These are phyloP conservation scores for Salticus scenicus DNA, from an alignment of 2,888 invertebrate genomes.

Conservation along the genomic window DNA sequence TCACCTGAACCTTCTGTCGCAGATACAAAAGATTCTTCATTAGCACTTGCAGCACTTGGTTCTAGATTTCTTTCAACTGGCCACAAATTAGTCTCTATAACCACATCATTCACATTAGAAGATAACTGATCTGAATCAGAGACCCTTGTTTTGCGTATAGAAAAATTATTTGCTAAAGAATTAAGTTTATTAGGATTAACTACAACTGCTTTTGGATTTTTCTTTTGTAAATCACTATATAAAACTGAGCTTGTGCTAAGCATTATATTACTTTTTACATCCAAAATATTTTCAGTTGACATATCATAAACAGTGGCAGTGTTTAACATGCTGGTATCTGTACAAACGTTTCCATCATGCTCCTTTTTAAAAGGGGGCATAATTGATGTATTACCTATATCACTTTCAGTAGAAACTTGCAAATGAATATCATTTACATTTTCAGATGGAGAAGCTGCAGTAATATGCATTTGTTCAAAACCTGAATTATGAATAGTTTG, in stretches of 20 bases:
- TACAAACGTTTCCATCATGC: not conserved
- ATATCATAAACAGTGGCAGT: not conserved
- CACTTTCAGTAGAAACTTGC: not conserved
- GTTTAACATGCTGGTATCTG: not conserved
- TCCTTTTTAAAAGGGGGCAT: not conserved
- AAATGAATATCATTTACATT: not conserved
- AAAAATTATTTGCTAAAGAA: not conserved
- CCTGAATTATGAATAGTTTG: not conserved
- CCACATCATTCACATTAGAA: constrained; percentile 5
- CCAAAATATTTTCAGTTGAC: not conserved
- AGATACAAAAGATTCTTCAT: not conserved
- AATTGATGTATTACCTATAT: not conserved
- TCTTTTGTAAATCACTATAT: not conserved
- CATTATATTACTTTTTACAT: not conserved
- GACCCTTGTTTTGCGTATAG: not conserved
- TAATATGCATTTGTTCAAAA: not conserved
- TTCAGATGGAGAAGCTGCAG: not conserved
- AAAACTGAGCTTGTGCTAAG: not conserved
- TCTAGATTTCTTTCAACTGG: not conserved
- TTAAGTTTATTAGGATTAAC: not conserved
- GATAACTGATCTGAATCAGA: not conserved
- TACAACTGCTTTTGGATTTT: not conserved
- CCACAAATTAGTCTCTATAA: not conserved
- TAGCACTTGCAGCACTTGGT: not conserved
- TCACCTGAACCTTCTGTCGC: not conserved